Conservation (phyloP, 2,888 invertebrate genomes). For the Chymomyza procnemis region DNA sequence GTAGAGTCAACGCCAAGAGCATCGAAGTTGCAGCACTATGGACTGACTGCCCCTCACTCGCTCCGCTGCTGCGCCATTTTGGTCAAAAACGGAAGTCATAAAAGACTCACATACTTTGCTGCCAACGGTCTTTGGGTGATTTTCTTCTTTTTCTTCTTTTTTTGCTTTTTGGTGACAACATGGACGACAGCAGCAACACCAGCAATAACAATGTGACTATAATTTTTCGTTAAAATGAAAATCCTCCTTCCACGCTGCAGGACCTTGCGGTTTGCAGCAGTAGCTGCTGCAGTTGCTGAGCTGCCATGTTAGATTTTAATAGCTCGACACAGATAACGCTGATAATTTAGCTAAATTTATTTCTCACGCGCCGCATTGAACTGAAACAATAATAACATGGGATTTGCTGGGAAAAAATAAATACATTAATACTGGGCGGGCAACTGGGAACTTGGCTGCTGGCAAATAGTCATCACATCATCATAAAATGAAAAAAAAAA, state of each 20-base stretch:
- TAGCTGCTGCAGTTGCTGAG: background rate
- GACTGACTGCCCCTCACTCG: conserved; percentile 13
- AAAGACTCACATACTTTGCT: conserved; percentile 57
- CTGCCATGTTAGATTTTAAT: conserved; percentile 52
- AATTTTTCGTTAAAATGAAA: conserved; percentile 65
- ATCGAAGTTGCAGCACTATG: conserved; percentile 38
- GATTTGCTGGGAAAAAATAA: background rate
- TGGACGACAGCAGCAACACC: conserved; percentile 44
- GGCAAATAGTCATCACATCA: too few species aligned
- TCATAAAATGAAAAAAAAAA: too few species aligned
- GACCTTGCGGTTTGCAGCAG: background rate
- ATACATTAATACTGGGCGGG: too few species aligned
- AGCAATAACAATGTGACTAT: conserved; percentile 58
- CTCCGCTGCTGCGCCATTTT: conserved; percentile 56
- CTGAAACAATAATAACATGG: conserved; percentile 26
- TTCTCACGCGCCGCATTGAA: conserved; percentile 62
- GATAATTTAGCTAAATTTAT: conserved; percentile 71
- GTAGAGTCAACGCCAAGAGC: conserved; percentile 48
- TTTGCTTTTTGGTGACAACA: conserved; percentile 35
- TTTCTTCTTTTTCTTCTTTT: conserved; percentile 13
- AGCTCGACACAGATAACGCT: conserved; percentile 54
- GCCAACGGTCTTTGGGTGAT: conserved; percentile 9
- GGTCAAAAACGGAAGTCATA: conserved; percentile 67
- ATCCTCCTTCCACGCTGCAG: conserved; percentile 18
- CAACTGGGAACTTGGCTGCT: too few species aligned